phyloP scores from a whole-genome alignment of 2,797 vertebrate genomes.

The Micromesistius poutassou region DNA sequence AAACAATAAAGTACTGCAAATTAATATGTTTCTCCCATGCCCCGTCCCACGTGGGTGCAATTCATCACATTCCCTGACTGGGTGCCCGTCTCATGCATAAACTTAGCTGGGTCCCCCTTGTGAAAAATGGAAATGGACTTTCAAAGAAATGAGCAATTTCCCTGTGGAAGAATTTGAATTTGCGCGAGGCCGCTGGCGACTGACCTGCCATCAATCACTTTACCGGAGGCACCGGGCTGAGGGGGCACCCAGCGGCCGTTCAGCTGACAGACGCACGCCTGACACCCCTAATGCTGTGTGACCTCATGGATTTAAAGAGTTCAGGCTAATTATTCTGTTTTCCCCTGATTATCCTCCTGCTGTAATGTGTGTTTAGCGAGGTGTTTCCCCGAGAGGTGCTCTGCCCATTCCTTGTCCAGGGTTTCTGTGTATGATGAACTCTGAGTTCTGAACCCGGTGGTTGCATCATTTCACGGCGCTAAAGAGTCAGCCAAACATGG shows the following conservation, averaged over 20 bases:
- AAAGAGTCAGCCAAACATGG: not conserved
- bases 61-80: constrained; percentile 90
- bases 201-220: constrained; percentile 99
- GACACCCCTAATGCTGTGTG: not conserved
- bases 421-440: not conserved
- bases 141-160: constrained; percentile 98
- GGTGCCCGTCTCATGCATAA: constrained; percentile 90
- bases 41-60: constrained; percentile 78
- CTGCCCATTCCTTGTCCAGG: not conserved
- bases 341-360: not conserved
- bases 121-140: constrained; percentile 95
- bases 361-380: not conserved
- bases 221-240: constrained; percentile 70
- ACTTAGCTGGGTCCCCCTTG: constrained; percentile 84
- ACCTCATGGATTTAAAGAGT: not conserved
- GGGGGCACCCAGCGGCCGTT: constrained; percentile 29
- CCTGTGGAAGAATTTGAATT: constrained; percentile 96
- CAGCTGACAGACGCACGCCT: not conserved
- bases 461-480: not conserved
- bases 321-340: not conserved
- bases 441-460: not conserved
- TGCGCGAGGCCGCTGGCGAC: constrained; percentile 84
- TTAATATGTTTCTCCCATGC: constrained; percentile 69
- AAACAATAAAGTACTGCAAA: constrained; percentile 64
- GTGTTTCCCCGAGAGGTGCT: not conserved